Evolutionary conservation across 1,140 invertebrate genomes (phyloP).

Genomic region (Camponotus floridanus): DNA sequence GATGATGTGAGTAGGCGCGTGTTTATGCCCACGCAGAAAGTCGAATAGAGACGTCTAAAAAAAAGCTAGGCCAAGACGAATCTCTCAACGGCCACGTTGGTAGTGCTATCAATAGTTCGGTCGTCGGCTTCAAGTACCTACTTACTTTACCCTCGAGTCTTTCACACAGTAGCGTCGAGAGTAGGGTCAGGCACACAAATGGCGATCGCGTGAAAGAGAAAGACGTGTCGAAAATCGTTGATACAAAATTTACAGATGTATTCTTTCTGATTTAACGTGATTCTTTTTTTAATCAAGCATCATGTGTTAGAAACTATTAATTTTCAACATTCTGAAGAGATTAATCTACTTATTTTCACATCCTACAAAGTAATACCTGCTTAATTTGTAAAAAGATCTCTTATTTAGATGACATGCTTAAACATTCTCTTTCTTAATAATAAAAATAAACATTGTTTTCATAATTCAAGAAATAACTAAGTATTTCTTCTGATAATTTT

Average conservation of each 20-base stretch:
- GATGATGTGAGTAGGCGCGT: background rate
- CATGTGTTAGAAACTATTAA: background rate
- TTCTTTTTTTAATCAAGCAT: background rate
- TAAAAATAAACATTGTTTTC: background rate
- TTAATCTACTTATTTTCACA: background rate
- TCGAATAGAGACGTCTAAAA: conserved; percentile 24
- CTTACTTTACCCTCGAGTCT: conserved; percentile 66
- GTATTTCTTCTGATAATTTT: background rate
- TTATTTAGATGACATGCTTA: conserved; percentile 1
- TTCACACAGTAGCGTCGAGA: conserved; percentile 64
- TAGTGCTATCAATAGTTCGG: conserved; percentile 76
- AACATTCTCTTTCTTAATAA: background rate
- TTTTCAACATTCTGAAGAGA: background rate
- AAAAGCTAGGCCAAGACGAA: conserved; percentile 69
- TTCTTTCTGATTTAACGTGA: background rate
- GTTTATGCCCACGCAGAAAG: conserved; percentile 20
- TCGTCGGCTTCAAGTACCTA: conserved; percentile 66
- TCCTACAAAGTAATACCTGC: background rate
- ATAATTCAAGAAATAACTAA: background rate
- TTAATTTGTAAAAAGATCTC: background rate
- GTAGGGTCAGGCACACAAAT: conserved; percentile 58
- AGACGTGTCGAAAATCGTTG: background rate
- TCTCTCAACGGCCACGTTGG: conserved; percentile 74
- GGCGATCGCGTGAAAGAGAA: conserved; percentile 50
- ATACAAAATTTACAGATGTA: background rate